Percentiles rank a stretch among this genome's conserved stretches.
phyloP scores from a whole-genome alignment of 53 echinoderm and acorn worm genomes.

The Mesocentrotus franciscanus region DNA sequence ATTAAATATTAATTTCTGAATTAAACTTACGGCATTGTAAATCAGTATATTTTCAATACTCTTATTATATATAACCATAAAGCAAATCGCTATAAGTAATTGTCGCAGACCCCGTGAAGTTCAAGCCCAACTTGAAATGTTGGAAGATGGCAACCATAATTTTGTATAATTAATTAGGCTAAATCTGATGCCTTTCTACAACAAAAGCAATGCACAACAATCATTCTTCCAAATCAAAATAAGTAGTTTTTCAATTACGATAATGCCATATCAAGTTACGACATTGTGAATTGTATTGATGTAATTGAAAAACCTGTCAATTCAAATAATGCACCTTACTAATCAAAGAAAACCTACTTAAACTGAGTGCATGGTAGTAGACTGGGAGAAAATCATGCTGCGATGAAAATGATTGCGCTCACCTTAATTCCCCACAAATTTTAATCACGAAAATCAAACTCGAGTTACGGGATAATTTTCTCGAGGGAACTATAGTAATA shows the following conservation, averaged over 20 bases:
- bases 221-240: too few relatives aligned
- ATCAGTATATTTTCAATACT: too few relatives aligned
- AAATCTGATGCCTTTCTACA: not conserved
- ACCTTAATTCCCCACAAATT: not conserved
- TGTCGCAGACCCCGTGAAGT: too few relatives aligned
- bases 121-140: too few relatives aligned
- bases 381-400: not conserved
- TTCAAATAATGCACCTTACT: not conserved
- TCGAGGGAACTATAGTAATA: not conserved
- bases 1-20: too few relatives aligned
- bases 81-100: too few relatives aligned
- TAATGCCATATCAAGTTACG: not conserved
- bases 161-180: not conserved
- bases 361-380: not conserved
- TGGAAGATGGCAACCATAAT: too few relatives aligned
- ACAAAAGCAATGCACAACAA: not conserved
- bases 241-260: too few relatives aligned
- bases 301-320: not conserved
- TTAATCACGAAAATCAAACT: slow-evolving; percentile 2
- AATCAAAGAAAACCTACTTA: not conserved
- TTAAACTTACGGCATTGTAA: too few relatives aligned
- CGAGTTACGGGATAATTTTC: not conserved
- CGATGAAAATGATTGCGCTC: not conserved
- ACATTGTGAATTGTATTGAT: not conserved
- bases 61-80: too few relatives aligned